Evolutionary conservation across 2,888 invertebrate species (phyloP).

Genomic region (Pristionchus mayeri): DNA sequence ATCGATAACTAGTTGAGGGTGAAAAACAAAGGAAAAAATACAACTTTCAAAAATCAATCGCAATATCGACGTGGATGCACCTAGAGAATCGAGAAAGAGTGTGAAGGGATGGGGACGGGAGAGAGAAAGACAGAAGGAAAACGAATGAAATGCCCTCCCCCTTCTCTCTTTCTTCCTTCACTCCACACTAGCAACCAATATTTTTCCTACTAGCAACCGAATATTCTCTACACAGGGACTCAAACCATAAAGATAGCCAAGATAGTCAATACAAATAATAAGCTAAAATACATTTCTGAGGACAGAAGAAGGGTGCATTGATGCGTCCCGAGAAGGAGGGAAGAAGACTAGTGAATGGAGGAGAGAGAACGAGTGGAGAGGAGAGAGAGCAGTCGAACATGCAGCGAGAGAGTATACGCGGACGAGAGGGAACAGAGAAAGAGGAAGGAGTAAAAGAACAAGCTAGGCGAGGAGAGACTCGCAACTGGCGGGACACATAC

Average conservation of each 20-base stretch:
- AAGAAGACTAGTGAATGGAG: conserved; percentile 32
- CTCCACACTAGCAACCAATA: conserved; percentile 19
- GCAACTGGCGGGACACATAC: conserved; percentile 22
- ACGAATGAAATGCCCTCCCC: conserved; percentile 21
- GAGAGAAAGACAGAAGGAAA: conserved; percentile 37
- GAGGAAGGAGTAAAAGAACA: neutral
- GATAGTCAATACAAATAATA: neutral
- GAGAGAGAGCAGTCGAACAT: conserved; percentile 18
- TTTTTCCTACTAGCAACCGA: neutral
- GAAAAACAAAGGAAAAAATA: neutral
- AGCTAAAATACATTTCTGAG: neutral
- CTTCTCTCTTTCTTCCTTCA: neutral
- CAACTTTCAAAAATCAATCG: neutral
- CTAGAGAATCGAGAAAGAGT: conserved; percentile 25
- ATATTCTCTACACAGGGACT: neutral
- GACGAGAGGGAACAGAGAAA: neutral
- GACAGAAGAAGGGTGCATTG: conserved; percentile 8
- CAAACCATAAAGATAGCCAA: neutral
- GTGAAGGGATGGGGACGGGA: neutral
- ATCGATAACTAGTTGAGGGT: neutral
- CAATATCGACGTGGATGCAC: conserved; percentile 39
- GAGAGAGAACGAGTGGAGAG: conserved; percentile 22
- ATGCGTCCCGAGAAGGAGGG: conserved; percentile 28
- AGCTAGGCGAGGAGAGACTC: neutral
- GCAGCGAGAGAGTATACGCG: neutral